Conservation (phyloP, 2,797 vertebrate genomes). For the Australoheros facetus region DNA sequence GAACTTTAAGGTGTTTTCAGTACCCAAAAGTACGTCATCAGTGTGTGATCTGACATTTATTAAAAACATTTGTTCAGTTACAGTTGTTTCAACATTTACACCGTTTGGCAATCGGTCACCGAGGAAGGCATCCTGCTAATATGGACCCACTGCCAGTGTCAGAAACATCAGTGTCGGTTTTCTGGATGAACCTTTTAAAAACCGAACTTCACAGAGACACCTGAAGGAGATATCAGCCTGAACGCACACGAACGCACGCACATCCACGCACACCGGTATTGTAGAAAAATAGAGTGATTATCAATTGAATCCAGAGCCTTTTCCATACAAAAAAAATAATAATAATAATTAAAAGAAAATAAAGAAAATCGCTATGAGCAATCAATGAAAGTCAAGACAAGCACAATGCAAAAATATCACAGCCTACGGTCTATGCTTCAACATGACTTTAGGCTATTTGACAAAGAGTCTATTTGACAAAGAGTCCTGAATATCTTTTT, state of each 20-base stretch:
- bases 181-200: conserved; percentile 96
- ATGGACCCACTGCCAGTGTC: conserved; percentile 71
- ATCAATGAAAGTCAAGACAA: conserved; percentile 56
- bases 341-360: conserved; percentile 25
- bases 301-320: conserved; percentile 60
- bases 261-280: conserved; percentile 22
- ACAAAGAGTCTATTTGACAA: conserved; percentile 46
- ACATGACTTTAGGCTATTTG: conserved; percentile 48
- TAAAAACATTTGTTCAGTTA: conserved; percentile 79
- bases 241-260: conserved; percentile 21
- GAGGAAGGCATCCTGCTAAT: conserved; percentile 64
- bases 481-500: conserved; percentile 47
- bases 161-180: conserved; percentile 91
- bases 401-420: conserved; percentile 37
- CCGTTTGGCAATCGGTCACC: conserved; percentile 68
- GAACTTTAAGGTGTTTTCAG: not conserved
- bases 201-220: conserved; percentile 95
- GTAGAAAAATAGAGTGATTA: conserved; percentile 79
- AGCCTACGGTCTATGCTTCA: conserved; percentile 40
- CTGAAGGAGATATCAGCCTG: conserved; percentile 76
- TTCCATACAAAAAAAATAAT: conserved; percentile 57
- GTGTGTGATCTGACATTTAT: conserved; percentile 75
- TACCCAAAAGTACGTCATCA: conserved; percentile 18
- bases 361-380: conserved; percentile 49
- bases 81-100: conserved; percentile 67